Conservation (phyloP, 2,113 vertebrate genomes). For the Eidolon helvum region DNA sequence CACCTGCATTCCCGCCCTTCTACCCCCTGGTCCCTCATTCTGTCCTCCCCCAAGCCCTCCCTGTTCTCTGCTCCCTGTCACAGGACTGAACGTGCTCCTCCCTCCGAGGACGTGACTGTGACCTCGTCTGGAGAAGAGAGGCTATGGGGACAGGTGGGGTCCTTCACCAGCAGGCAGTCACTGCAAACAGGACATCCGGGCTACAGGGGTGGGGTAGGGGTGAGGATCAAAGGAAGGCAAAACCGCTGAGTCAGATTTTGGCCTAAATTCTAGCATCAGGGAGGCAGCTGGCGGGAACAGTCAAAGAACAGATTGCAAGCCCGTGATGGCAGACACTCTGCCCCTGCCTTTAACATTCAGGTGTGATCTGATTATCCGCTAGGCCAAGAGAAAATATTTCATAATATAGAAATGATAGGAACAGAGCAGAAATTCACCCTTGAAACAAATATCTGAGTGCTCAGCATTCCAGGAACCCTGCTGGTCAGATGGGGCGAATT, state of each 20-base stretch:
- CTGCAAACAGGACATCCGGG: background rate
- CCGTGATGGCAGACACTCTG: background rate
- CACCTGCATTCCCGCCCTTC: background rate
- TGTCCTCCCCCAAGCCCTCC: too few relatives aligned
- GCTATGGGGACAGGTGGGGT: background rate
- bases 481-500: background rate
- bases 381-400: background rate
- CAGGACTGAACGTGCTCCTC: background rate
- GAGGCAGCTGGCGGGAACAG: background rate
- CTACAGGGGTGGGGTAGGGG: background rate
- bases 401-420: background rate
- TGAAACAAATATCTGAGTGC: background rate
- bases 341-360: background rate
- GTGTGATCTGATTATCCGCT: background rate
- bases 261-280: background rate
- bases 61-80: background rate
- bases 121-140: background rate
- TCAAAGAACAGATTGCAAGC: background rate
- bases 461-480: background rate
- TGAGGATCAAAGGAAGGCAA: background rate
- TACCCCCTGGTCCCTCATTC: background rate
- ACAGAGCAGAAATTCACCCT: background rate
- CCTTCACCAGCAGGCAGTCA: background rate
- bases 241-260: background rate
- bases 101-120: background rate